Conservation (phyloP, 2,797 vertebrate genomes). For the Pipistrellus kuhlii region DNA sequence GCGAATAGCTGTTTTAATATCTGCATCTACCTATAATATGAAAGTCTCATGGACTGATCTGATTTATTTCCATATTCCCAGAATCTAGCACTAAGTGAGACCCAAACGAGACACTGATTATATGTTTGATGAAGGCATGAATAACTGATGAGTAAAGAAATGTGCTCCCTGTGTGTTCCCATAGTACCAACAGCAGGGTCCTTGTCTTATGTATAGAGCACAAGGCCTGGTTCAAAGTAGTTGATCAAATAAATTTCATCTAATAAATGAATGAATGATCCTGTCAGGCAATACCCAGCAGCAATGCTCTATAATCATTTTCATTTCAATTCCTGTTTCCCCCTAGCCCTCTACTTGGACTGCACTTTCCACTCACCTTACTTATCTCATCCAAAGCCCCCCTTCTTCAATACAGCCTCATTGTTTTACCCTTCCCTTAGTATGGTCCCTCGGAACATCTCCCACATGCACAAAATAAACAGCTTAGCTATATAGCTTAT, state of each 20-base stretch:
- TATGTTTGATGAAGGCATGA: not conserved
- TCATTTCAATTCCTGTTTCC: not conserved
- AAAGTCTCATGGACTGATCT: not conserved
- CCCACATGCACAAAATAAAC: not conserved
- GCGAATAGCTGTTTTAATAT: not conserved
- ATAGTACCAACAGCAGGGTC: not conserved
- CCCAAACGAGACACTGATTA: not conserved
- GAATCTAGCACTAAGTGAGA: not conserved
- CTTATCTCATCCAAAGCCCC: not conserved
- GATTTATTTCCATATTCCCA: not conserved
- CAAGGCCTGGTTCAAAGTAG: not conserved
- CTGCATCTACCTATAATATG: not conserved
- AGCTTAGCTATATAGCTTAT: not conserved
- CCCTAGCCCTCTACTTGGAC: not conserved
- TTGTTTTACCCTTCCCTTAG: not conserved
- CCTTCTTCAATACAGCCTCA: not conserved
- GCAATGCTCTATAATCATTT: not conserved
- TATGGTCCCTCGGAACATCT: not conserved
- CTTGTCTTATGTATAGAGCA: not conserved
- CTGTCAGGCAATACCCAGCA: not conserved
- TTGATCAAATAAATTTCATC: slow-evolving; percentile 20
- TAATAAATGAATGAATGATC: slow-evolving; percentile 1
- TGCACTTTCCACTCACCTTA: not conserved
- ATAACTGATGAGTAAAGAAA: not conserved
- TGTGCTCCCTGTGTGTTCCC: not conserved